Evolutionary conservation across 2,797 vertebrate genomes (phyloP), one percentile per base, ranked within the genome.

Genomic region (Danio albolineatus): DNA sequence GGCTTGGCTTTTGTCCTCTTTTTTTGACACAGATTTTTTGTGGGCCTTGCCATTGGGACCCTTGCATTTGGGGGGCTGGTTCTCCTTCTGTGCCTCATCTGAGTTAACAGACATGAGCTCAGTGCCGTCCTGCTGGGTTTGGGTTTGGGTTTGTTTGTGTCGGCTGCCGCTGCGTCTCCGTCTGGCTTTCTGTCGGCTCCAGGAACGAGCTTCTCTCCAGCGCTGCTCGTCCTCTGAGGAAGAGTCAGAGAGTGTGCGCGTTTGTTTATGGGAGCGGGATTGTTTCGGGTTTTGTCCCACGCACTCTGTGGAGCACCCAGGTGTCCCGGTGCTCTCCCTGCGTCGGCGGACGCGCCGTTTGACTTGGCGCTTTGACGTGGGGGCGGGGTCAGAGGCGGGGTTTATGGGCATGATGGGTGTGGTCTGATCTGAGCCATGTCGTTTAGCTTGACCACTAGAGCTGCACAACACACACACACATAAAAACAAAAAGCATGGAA

Each of bases 321-420:
- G 87, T 0, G 75, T 78, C 6, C 14, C 57, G 67, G 59, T 54
- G 85, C 87, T 88, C 84, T 86, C 92, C 76, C 82, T 90, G 88
- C 93, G 95, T 82, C 92, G 95, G 46, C 93, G 94, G 90, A 95
- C 89, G 61, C 94, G 95, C 19, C 94, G 92, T 87, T 95, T 98
- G 85, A 95, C 91, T 85, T 93, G 90, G 84, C 95, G 96, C 87
- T 95, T 96, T 88, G 88, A 89, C 82, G 78, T 88, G 91, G 85
- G 87, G 49, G 80, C 78, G 0, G 86, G 80, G 0, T 87, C 84
- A 49, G 54, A 83, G 19, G 85, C 51, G 21, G 83, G 61, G 67
- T 76, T 83, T n/a, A 83, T 70, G 61, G 70, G 86, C 81, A 90
- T 88, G 83, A 90, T 89, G 83, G 90, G 88, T 82, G 92, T 91